These are phyloP conservation scores for Epinotia brunnichana DNA, from an alignment of 2,888 invertebrate species.

Conservation along the genomic window DNA sequence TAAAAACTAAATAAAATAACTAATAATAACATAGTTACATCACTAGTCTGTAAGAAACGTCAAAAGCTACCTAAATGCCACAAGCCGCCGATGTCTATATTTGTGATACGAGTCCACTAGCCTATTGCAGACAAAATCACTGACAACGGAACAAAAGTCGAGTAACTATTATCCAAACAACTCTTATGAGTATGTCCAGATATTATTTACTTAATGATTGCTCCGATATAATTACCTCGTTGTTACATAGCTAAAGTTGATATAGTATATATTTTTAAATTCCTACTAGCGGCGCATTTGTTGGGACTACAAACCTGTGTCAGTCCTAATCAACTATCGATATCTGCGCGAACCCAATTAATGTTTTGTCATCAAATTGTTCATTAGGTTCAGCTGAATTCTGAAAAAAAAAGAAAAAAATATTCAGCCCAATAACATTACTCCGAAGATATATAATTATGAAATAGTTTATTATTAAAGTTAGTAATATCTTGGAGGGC, in stretches of 20 bases:
- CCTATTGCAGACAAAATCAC: slow-evolving; percentile 18
- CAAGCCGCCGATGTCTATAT: too few relatives aligned
- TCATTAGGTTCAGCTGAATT: slow-evolving; percentile 87
- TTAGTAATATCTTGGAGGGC: too few relatives aligned
- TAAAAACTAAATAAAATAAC: too few relatives aligned
- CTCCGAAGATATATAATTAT: too few relatives aligned
- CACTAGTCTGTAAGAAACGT: too few relatives aligned
- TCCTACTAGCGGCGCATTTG: slow-evolving; percentile 27
- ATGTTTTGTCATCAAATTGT: slow-evolving; percentile 95
- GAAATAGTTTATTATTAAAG: too few relatives aligned
- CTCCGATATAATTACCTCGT: slow-evolving; percentile 1
- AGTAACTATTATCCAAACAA: neutral
- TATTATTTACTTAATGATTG: neutral
- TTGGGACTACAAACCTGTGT: slow-evolving; percentile 20
- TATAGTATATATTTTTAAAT: slow-evolving; percentile 15
- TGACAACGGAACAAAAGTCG: neutral
- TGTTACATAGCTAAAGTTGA: slow-evolving; percentile 26
- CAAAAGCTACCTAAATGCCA: too few relatives aligned
- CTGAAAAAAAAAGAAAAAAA: slow-evolving; percentile 84
- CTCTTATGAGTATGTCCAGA: neutral
- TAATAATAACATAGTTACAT: too few relatives aligned
- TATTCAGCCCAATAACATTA: neutral
- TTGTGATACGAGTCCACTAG: neutral
- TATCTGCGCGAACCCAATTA: slow-evolving; percentile 98
- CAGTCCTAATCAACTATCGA: slow-evolving; percentile 90